These are phyloP conservation scores for Chelonoidis abingdonii DNA, from an alignment of 2,113 vertebrate genomes.

Conservation along the genomic window DNA sequence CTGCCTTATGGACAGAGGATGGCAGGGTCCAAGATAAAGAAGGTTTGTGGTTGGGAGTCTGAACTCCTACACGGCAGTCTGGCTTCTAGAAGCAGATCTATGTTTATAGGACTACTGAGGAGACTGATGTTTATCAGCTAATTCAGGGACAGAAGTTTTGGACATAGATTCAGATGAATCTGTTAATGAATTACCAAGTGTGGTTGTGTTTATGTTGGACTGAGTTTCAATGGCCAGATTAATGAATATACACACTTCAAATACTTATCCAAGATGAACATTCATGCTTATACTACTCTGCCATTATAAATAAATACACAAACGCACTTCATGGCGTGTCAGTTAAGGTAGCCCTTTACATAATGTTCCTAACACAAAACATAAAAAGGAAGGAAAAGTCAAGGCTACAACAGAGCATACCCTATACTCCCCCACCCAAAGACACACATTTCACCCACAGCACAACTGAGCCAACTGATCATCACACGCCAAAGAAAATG, in stretches of 20 bases:
- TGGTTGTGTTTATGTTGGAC: conserved; percentile 28
- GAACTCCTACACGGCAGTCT: not conserved
- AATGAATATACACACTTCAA: conserved; percentile 21
- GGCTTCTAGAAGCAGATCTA: not conserved
- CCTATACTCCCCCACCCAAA: not conserved
- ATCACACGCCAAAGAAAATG: not conserved
- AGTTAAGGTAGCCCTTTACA: fast-evolving
- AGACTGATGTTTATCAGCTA: conserved; percentile 24
- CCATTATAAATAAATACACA: conserved; percentile 2
- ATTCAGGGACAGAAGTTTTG: conserved; percentile 44
- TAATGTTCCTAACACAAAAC: conserved; percentile 7
- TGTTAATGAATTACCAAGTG: conserved; percentile 35
- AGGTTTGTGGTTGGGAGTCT: conserved; percentile 13
- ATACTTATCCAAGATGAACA: not conserved
- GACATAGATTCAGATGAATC: conserved; percentile 29
- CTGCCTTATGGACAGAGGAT: not conserved
- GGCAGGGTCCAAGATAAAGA: conserved; percentile 34
- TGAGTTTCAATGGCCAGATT: conserved; percentile 25
- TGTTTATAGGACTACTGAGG: conserved; percentile 4
- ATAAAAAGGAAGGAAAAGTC: not conserved
- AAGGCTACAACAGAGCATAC: not conserved
- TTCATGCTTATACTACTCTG: not conserved
- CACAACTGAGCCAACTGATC: not conserved
- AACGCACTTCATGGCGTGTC: not conserved
- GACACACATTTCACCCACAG: not conserved